These are phyloP conservation scores for Priocnemis perturbator DNA, from an alignment of 2,888 invertebrate species.

Conservation along the genomic window DNA sequence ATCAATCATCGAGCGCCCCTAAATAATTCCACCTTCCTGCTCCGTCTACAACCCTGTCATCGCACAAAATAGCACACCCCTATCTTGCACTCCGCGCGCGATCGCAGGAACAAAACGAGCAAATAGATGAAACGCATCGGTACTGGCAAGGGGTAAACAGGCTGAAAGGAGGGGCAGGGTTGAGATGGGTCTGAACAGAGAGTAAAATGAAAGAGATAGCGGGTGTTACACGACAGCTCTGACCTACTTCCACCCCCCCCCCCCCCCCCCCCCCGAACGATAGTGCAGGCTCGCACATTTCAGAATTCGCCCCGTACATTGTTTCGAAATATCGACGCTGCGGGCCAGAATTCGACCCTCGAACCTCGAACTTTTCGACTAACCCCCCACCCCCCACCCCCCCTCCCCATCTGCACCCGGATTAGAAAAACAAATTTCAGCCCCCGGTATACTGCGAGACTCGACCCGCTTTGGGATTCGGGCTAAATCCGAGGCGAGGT, in stretches of 20 bases:
- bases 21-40: no score
- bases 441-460: no score
- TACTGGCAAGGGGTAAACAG: no score
- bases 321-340: slow-evolving; percentile 17
- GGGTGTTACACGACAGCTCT: slow-evolving; percentile 6
- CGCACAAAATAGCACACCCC: no score
- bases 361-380: background rate
- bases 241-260: slow-evolving; percentile 34
- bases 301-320: slow-evolving; percentile 13
- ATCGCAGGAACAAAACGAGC: no score
- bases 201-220: slow-evolving; percentile 4
- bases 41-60: no score
- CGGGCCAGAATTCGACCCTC: background rate
- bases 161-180: background rate
- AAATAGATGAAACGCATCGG: no score
- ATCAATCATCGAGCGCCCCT: no score
- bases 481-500: no score
- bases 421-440: slow-evolving; percentile 8
- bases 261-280: no score
- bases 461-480: no score
- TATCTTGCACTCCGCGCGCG: no score
- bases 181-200: background rate
- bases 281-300: background rate
- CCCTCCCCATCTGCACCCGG: background rate
- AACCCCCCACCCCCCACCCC: background rate